phyloP scores from a whole-genome alignment of 2,797 vertebrate genomes.

The Myiothlypis coronata region DNA sequence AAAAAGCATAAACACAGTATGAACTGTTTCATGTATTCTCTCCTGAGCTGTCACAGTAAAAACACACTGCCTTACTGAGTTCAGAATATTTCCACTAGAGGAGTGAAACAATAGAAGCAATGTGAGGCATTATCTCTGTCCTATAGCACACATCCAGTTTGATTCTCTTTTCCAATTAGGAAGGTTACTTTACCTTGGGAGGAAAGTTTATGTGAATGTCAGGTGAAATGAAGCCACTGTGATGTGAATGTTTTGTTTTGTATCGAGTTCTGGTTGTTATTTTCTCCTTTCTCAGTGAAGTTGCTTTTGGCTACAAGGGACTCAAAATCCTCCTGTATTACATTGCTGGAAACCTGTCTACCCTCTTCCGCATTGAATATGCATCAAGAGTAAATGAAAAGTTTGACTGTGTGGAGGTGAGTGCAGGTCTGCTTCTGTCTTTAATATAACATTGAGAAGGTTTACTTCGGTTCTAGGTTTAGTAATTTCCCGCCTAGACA shows the following conservation, averaged over 20 bases:
- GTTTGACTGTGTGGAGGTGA: slow-evolving; percentile 91
- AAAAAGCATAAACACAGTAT: not conserved
- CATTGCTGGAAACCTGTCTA: slow-evolving; percentile 90
- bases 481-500: not conserved
- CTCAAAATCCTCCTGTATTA: slow-evolving; percentile 92
- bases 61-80: not conserved
- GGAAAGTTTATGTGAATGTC: not conserved
- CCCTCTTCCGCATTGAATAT: slow-evolving; percentile 93
- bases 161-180: not conserved
- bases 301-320: slow-evolving; percentile 97
- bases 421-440: not conserved
- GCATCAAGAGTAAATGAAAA: slow-evolving; percentile 89
- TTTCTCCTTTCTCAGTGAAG: slow-evolving; percentile 80
- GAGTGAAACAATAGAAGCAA: not conserved
- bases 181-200: not conserved
- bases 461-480: not conserved
- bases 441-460: not conserved
- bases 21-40: not conserved
- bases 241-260: not conserved
- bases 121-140: not conserved
- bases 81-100: not conserved
- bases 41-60: not conserved
- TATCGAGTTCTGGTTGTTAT: not conserved
- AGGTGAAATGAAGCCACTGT: not conserved
- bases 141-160: not conserved